Evolutionary conservation across 1,140 invertebrate species (phyloP), one percentile per base, ranked within the genome.

Genomic region (Drosophila mauritiana): DNA sequence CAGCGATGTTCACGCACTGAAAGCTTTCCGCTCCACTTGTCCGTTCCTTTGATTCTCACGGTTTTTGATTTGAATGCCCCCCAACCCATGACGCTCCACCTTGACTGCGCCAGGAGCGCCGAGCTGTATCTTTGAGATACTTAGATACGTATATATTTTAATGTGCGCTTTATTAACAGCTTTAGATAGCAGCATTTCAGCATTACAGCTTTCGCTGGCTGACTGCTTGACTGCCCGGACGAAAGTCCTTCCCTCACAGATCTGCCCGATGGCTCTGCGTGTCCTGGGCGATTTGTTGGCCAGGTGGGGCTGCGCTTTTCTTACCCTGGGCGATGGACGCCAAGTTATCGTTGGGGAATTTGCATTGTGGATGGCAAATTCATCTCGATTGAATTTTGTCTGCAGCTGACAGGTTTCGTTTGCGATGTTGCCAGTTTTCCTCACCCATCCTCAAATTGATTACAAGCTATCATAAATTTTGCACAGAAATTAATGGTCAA

Each of bases 131-230:
- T 86, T 72, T 75, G 57, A 88, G 82, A 88, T 85, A 82, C 79
- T 88, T 75, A 68, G 82, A 81, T 86, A 85, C 82, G 74, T 85
- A 85, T 85, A 85, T 86, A 85, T 85, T 85, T 85, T 86, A 82
- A 88, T 85, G 83, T 86, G 78, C 83, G 82, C 82, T 85, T 85
- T 85, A 85, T 85, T 83, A 86, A 88, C 82, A 85, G 82, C 82
- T 85, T 88, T 85, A 78, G 79, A 78, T 82, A 82, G 73, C 63
- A 56, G 20, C 20, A 8, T 31, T 31, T 31, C 31, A 10, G 20
- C 20, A 7, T 31, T 31, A 8, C 31, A 10, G 43, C 39, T 12
- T 40, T 15, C 4, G 39, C 13, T 15, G 39, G n/a, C 31, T 31
- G 31, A 31, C 31, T 31, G 31, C 7, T 31, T 31, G 31, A 13